Evolutionary conservation across 2,113 vertebrate genomes (phyloP), one percentile per base, ranked within the genome.

Genomic region (Ramphastos sulfuratus): DNA sequence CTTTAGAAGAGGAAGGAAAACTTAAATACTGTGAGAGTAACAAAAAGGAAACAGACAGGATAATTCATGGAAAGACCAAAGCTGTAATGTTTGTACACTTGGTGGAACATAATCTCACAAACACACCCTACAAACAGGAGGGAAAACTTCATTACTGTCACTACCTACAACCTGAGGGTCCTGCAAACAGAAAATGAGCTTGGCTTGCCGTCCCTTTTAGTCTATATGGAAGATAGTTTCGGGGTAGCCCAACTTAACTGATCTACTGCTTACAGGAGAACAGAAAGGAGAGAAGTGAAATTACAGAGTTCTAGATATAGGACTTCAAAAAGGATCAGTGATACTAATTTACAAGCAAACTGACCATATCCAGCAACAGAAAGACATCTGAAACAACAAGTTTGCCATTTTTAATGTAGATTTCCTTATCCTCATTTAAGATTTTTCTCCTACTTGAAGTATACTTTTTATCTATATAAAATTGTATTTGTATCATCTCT

Each of bases 61-160:
- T 90, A 94, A 93, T 74, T 91, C 60, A 88, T 55, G 86, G 93
- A 67, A 94, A 89, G 60, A 39, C 30, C 27, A 67, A 90, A 93
- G 44, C 28, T 33, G 35, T 37, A 42, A 75, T 31, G 66, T 31
- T 93, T 90, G 74, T 24, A 73, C 56, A 59, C 52, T 55, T 55
- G 42, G 35, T 79, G 44, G 48, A 85, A 91, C 58, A 92, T 46
- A 74, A 25, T 63, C 18, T 74, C 70, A 75, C 20, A 92, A 89
- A 89, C 7, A 30, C 3, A 15, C 39, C 37, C 27, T 42, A 37
- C 27, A 76, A 85, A 11, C 19, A 31, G 3, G 25, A 86, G 11
- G 11, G 46, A 12, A 70, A 89, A 66, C 64, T 80, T 73, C 27
- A 54, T 59, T 73, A 64, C 7, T 56, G 71, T 48, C 67, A 77